Evolutionary conservation across 1,140 invertebrate genomes (phyloP).

Genomic region (Mercenaria mercenaria): DNA sequence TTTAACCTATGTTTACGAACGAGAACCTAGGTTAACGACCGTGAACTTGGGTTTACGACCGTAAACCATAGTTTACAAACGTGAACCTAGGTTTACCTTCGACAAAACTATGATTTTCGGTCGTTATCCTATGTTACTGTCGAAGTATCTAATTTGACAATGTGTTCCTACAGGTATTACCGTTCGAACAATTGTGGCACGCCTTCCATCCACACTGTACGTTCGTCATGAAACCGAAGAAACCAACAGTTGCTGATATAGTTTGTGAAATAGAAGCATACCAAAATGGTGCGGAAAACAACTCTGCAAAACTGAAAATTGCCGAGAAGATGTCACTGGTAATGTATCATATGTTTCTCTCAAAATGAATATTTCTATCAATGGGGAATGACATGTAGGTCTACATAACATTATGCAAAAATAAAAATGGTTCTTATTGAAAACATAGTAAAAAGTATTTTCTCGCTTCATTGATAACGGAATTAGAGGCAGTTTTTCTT

Average conservation of each 20-base stretch:
- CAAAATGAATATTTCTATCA: too few species aligned
- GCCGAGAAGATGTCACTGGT: constrained; percentile 35
- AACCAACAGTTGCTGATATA: background rate
- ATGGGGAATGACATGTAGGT: too few species aligned
- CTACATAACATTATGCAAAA: background rate
- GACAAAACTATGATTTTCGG: too few species aligned
- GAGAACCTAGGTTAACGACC: too few species aligned
- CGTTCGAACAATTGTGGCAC: constrained; percentile 44
- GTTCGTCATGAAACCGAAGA: constrained; percentile 31
- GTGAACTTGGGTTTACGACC: too few species aligned
- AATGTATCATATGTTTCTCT: background rate
- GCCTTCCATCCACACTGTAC: constrained; percentile 48
- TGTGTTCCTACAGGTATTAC: constrained; percentile 48
- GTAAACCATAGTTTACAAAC: too few species aligned
- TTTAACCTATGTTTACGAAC: too few species aligned
- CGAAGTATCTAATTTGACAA: too few species aligned
- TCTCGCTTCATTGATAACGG: too few species aligned
- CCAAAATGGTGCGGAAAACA: constrained; percentile 29
- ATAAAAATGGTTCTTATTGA: background rate
- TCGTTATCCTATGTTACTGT: too few species aligned
- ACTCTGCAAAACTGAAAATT: constrained; percentile 41
- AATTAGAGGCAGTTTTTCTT: background rate
- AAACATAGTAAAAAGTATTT: too few species aligned
- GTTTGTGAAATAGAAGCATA: constrained; percentile 45
- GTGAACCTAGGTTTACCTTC: too few species aligned